phyloP scores from a whole-genome alignment of 2,888 invertebrate genomes.

The Danaus chrysippus region DNA sequence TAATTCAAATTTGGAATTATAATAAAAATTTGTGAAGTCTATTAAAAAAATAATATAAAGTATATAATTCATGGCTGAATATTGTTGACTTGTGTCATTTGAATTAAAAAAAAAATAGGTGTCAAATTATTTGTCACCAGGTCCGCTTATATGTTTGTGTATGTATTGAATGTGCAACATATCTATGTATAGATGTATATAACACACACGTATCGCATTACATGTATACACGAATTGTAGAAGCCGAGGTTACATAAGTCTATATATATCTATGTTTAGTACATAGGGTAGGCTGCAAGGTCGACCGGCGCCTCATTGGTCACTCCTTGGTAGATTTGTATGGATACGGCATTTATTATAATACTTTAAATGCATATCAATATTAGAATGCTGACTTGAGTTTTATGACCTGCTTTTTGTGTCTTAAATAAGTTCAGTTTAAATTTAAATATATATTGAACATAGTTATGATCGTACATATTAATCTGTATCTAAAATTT shows the following conservation, averaged over 20 bases:
- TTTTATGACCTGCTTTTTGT: not conserved
- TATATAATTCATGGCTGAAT: too few relatives aligned
- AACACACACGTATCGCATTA: not conserved
- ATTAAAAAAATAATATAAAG: too few relatives aligned
- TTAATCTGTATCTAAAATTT: too few relatives aligned
- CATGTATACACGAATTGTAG: conserved; percentile 17
- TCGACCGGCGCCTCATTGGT: conserved; percentile 72
- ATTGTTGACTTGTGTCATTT: too few relatives aligned
- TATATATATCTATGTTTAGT: conserved; percentile 50
- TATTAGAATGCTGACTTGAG: not conserved
- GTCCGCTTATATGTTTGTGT: not conserved
- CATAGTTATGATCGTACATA: too few relatives aligned
- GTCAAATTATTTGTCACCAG: not conserved
- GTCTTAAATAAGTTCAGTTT: not conserved
- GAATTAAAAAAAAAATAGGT: too few relatives aligned
- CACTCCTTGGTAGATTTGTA: conserved; percentile 43
- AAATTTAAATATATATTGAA: too few relatives aligned
- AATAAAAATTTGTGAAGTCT: too few relatives aligned
- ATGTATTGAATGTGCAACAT: conserved; percentile 13
- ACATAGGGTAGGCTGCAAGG: conserved; percentile 62
- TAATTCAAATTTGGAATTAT: too few relatives aligned
- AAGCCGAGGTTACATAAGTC: conserved; percentile 29
- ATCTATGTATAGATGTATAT: conserved; percentile 9
- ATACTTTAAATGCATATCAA: not conserved
- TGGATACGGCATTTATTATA: conserved; percentile 43